phyloP scores from a whole-genome alignment of 2,888 invertebrate species.

The Lucinisca nassula region DNA sequence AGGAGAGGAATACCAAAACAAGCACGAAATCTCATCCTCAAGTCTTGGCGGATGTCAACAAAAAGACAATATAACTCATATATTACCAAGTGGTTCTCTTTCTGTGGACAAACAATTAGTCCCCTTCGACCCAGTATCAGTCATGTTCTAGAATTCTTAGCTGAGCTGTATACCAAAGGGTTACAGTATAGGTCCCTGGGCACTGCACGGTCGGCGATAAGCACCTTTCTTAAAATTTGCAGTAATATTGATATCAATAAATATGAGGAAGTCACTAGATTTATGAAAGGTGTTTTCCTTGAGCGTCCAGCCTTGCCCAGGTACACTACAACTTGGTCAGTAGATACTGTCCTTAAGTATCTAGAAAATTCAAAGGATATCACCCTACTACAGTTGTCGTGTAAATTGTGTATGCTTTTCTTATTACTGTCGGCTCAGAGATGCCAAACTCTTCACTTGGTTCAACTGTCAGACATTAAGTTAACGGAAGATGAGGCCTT shows the following conservation, averaged over 20 bases:
- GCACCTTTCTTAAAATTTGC: constrained; percentile 2
- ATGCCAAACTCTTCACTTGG: background rate
- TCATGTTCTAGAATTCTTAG: constrained; percentile 15
- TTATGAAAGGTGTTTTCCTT: constrained; percentile 14
- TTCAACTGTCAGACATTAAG: background rate
- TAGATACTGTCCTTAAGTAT: constrained; percentile 5
- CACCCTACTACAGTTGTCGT: background rate
- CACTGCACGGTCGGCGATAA: constrained; percentile 29
- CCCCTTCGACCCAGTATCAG: background rate
- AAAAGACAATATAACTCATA: background rate
- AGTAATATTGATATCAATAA: background rate
- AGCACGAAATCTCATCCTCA: background rate
- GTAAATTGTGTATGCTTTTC: background rate
- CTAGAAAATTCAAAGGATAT: background rate
- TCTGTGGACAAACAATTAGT: background rate
- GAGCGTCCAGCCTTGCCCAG: background rate
- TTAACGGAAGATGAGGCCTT: background rate
- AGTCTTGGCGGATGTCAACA: background rate
- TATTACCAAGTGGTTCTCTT: background rate
- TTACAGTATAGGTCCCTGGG: constrained; percentile 36
- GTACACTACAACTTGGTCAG: background rate
- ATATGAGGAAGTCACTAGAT: background rate
- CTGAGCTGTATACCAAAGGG: constrained; percentile 8
- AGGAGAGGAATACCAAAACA: background rate
- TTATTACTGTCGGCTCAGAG: background rate